Base-by-base conservation (phyloP, 2,113 vertebrate species). In the Microtus ochrogaster region DNA sequence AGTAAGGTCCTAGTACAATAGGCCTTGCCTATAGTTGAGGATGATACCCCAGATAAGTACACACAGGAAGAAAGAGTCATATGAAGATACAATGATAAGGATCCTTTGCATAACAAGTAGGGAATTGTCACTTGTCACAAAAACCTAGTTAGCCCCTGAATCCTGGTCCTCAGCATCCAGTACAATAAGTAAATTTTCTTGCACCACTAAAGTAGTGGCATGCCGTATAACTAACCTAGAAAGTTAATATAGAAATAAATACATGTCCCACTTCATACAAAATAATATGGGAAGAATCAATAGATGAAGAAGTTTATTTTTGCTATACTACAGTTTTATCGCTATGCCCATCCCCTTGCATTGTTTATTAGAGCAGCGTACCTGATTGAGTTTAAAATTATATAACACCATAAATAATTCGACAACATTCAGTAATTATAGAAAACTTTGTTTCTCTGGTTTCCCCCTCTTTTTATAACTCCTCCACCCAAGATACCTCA, bases 241-340 rank as follows among this genome's bases (percentile, higher is more conserved):
- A 94, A 22, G 78, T 10, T 44, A 88, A 14, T 61, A 41, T 39
- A 90, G 28, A 87, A 4, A 78, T 36, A 83, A 5, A 58, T 24
- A 83, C 5, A 7, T 33, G 49, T 61, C 7, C 41, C 26, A 85
- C 21, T 91, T 68, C 30, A 10, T 49, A 49, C 22, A 30, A 90
- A 92, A 61, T 0, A 61, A 85, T 74, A 61, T 52, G 61, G 72
- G 83, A 85, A 79, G 4, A 83, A n/a, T 19, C n/a, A 76, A 78
- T n/a, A 86, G 8, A 72, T 66, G 8, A 14, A 84, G 24, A 44
- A 65, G 14, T 86, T 92, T 91, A 55, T 79, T 96, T 95, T 66
- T 81, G 4, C 17, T 88, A 2, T 55, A 88, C 19, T 33, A 61
- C 10, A 74, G 19, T 72, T 84, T 92, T n/a, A 92, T 73, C 21